Evolutionary conservation across 1,140 invertebrate species (phyloP).

Genomic region (Drosophila virilis): DNA sequence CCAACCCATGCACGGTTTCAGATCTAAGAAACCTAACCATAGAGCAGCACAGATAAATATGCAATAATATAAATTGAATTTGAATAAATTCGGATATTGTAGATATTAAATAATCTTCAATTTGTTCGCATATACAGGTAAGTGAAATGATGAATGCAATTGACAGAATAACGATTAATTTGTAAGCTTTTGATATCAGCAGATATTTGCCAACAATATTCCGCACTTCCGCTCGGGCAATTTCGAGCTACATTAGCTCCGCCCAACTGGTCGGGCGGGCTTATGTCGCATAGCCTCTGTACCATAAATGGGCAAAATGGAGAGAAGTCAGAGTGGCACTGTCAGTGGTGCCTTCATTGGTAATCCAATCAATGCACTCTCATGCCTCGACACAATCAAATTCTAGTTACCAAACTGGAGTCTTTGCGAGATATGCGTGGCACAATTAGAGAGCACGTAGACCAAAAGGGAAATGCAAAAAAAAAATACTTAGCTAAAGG

Average conservation of each 20-base stretch:
- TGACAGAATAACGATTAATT: slow-evolving; percentile 25
- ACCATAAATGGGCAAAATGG: slow-evolving; percentile 26
- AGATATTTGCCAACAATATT: slow-evolving; percentile 30
- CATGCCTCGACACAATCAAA: slow-evolving; percentile 69
- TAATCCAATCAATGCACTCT: slow-evolving; percentile 73
- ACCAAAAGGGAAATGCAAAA: slow-evolving; percentile 28
- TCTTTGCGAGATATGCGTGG: slow-evolving; percentile 38
- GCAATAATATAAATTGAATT: too few relatives aligned
- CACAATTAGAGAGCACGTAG: slow-evolving; percentile 60
- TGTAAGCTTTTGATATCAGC: slow-evolving; percentile 28
- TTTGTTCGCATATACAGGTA: slow-evolving; percentile 1
- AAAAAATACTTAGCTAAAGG: slow-evolving; percentile 33
- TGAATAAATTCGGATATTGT: too few relatives aligned
- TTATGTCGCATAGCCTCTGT: slow-evolving; percentile 25
- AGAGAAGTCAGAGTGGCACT: background rate
- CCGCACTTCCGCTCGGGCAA: slow-evolving; percentile 8
- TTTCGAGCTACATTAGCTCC: slow-evolving; percentile 14
- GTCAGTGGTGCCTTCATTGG: slow-evolving; percentile 15
- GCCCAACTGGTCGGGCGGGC: slow-evolving; percentile 22
- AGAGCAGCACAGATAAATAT: too few relatives aligned
- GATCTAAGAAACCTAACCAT: too few relatives aligned
- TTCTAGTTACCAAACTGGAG: slow-evolving; percentile 69
- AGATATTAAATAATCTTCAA: too few relatives aligned
- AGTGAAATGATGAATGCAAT: slow-evolving; percentile 26
- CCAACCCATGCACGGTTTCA: too few relatives aligned